phyloP scores from a whole-genome alignment of 2,888 invertebrate species.

The Argyresthia goedartella region DNA sequence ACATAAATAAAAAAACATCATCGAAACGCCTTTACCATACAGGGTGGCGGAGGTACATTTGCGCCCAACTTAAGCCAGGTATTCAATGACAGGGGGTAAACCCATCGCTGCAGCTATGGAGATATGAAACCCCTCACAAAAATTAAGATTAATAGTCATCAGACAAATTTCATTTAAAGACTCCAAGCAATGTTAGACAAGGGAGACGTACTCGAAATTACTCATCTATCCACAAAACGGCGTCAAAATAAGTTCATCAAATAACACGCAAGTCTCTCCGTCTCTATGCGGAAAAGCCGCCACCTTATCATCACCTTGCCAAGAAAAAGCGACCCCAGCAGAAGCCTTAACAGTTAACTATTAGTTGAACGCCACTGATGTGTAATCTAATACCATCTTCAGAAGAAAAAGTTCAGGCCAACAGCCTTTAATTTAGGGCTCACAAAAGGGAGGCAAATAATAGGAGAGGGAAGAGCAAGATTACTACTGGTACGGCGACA shows the following conservation, averaged over 20 bases:
- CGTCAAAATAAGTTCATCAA: no score
- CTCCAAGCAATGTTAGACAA: no score
- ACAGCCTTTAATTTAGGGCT: constrained; percentile 56
- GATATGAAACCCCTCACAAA: no score
- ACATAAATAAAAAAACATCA: no score
- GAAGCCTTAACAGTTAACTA: neutral
- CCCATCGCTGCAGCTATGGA: no score
- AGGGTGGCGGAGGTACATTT: no score
- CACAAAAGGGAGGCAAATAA: constrained; percentile 54
- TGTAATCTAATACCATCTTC: constrained; percentile 11
- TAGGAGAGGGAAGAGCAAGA: constrained; percentile 42
- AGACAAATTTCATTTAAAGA: neutral
- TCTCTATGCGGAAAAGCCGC: neutral
- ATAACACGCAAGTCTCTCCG: neutral
- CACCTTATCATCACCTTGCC: neutral
- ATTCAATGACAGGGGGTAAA: no score
- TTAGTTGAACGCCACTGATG: neutral
- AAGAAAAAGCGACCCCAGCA: neutral
- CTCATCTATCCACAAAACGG: no score
- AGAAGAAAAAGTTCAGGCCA: constrained; percentile 47
- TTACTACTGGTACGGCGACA: constrained; percentile 37
- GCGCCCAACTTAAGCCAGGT: no score
- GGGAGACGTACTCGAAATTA: no score
- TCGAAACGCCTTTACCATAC: no score
- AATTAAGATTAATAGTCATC: neutral